Percentiles rank a stretch among this genome's conserved stretches.
phyloP scores from a whole-genome alignment of 2,113 vertebrate genomes.

The Sinocyclocheilus anshuiensis region DNA sequence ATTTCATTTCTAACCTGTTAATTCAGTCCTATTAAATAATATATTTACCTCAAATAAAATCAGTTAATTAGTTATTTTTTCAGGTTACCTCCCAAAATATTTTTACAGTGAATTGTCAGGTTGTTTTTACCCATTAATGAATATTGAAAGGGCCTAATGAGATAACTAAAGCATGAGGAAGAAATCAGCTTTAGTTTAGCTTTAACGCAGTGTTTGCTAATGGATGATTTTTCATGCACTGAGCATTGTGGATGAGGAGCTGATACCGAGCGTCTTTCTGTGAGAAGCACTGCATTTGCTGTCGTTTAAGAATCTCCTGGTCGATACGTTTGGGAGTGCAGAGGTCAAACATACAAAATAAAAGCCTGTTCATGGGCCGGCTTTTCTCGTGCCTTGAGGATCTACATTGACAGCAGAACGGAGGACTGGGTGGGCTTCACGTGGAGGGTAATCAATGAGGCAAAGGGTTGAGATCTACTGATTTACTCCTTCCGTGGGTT shows the following conservation, averaged over 20 bases:
- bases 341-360: conserved; percentile 69
- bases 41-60: neutral
- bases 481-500: conserved; percentile 71
- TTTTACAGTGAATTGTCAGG: neutral
- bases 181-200: conserved; percentile 35
- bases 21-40: neutral
- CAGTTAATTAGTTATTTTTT: neutral
- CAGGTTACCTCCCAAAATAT: neutral
- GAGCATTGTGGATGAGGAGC: conserved; percentile 36
- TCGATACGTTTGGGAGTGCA: conserved; percentile 43
- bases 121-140: neutral
- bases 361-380: conserved; percentile 68
- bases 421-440: conserved; percentile 58
- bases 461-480: conserved; percentile 69
- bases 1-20: too few relatives aligned
- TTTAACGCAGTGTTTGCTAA: conserved; percentile 33
- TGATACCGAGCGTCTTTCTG: conserved; percentile 44
- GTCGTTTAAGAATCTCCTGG: conserved; percentile 40
- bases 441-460: conserved; percentile 71
- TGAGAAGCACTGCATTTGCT: conserved; percentile 59
- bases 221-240: conserved; percentile 40
- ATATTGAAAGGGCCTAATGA: conserved; percentile 1
- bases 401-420: conserved; percentile 67
- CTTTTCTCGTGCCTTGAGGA: conserved; percentile 63
- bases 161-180: conserved; percentile 23